Evolutionary conservation across 2,888 invertebrate species (phyloP), one percentile per base, ranked within the genome.

Genomic region (Tetramorium bicarinatum): DNA sequence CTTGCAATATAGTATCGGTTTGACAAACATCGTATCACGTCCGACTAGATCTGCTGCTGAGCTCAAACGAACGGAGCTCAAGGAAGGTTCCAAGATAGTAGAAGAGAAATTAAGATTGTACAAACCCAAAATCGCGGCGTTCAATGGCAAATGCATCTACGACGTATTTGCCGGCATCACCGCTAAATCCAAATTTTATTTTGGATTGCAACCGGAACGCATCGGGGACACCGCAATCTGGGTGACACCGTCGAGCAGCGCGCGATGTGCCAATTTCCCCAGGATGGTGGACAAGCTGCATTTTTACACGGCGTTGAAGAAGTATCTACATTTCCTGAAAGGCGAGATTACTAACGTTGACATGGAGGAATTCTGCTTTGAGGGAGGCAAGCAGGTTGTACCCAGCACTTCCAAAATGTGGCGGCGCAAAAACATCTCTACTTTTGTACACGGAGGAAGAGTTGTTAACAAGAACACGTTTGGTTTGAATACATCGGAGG

Each of bases 191-290:
- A 64, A 87, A 8, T 94, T 94, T 82, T 71, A 91, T 21, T 95
- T 94, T 85, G 95, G 95, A 13, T 85, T 95, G 3, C 95, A 95
- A 85, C 87, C 90, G 3, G 91, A 92, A 59, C 71, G 84, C 18
- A 89, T 94, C 18, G 93, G 90, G 0, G 87, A 93, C 0, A 93
- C 93, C 4, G 90, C 92, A 8, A 79, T 95, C 38, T 95, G 95
- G 95, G 95, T 95, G 4, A 94, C 93, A 9, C 95, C 95, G 0
- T 95, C 95, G 0, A 95, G 94, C 66, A 95, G 95, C 77, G 95
- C 95, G 4, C 90, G 95, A 6, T 95, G 95, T 69, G 92, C 95
- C 6, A 93, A 94, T 85, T 95, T 94, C 88, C 95, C 95, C 0
- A 87, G 93, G 69, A 94, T 95, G 94, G 74, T 76, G 0, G 95